These are phyloP conservation scores for Lepas anatifera DNA, from an alignment of 2,888 invertebrate species.

Conservation along the genomic window DNA sequence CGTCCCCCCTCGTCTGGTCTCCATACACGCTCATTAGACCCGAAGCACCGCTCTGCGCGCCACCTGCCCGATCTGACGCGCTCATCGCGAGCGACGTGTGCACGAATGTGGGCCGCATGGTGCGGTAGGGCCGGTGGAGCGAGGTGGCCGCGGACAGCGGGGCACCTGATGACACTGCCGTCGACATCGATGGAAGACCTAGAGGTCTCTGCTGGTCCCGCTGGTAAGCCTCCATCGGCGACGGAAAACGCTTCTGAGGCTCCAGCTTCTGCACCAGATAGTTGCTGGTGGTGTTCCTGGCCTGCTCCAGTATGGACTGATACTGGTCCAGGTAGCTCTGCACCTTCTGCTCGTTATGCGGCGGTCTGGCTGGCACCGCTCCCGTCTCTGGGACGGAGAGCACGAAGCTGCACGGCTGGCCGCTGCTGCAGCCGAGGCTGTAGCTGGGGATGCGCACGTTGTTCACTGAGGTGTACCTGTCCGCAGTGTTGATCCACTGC, in stretches of 20 bases:
- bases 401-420: not conserved
- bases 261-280: conserved; percentile 2
- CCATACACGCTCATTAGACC: too few relatives aligned
- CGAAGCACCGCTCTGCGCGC: not conserved
- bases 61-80: not conserved
- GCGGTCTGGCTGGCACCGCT: not conserved
- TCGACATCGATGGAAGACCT: not conserved
- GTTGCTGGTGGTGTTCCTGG: not conserved
- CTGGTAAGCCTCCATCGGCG: not conserved
- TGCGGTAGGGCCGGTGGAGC: not conserved
- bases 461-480: not conserved
- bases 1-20: too few relatives aligned
- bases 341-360: not conserved
- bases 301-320: not conserved
- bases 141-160: not conserved
- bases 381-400: not conserved
- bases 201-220: not conserved
- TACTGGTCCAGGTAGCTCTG: not conserved
- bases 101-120: not conserved
- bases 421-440: not conserved
- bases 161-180: not conserved
- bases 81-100: not conserved
- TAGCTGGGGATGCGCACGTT: not conserved
- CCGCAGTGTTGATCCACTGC: not conserved
- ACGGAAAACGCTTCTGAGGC: not conserved